Base-by-base conservation (phyloP, 2,113 vertebrate species). In the Pomatorhinus ruficollis region DNA sequence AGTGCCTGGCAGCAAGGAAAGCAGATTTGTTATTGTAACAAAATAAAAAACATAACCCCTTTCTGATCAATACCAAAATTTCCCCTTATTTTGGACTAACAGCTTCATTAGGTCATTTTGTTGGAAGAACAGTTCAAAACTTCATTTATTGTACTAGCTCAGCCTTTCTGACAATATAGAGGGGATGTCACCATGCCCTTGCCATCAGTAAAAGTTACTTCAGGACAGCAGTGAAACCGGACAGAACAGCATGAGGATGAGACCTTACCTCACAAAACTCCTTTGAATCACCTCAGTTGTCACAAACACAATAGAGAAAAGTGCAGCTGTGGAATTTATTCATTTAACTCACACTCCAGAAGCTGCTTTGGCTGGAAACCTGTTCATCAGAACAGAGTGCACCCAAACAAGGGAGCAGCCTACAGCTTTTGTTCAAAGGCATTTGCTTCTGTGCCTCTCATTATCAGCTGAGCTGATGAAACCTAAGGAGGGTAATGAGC, bases 1-100 rank as follows among this genome's bases (percentile, higher is more conserved):
- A 87, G 35, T 15, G 76, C 90, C 96, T 97, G 86, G 79, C 80
- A 97, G 94, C 50, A 57, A 94, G 90, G 82, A 59, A 54, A 31
- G 23, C 53, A 94, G 59, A 93, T 28, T 64, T 49, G 78, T 93
- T 97, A 94, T 68, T 96, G 90, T 44, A 97, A 95, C 84, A 94
- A 44, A 95, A 83, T 7, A 10, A 44, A 14, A 59, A 78, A 37
- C 5, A 8, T 2, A 11, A 33, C 4, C 0, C 4, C 5, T 30
- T 83, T 50, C 35, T 53, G 22, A 40, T 25, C 22, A 45, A 23
- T 2, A 14, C 4, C 15, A 54, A 84, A 31, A 15, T 17, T 2
- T 11, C 21, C 47, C 47, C 18, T 10, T 7, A 6, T 60, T 85
- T 79, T 40, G 68, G 23, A 28, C 3, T 28, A 65, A 56, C 9